A percentile compares a stretch with the other conserved stretches of the same genome.
Evolutionary conservation across 2,113 vertebrate species (phyloP).

Genomic region (Etia nguti): DNA sequence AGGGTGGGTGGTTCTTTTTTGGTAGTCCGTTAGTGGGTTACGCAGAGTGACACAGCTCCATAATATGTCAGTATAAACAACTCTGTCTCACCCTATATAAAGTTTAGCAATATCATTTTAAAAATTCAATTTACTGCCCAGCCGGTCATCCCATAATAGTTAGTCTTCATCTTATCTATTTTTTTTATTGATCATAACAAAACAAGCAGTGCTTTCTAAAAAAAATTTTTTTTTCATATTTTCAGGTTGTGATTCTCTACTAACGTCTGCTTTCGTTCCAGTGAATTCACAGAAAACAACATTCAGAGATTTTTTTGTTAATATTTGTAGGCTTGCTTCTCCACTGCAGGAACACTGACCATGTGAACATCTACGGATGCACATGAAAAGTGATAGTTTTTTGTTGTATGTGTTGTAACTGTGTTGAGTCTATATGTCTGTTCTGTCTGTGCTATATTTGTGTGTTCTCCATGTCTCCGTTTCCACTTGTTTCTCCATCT

Average conservation of each 20-base stretch:
- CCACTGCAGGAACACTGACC: background rate
- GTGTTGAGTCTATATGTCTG: background rate
- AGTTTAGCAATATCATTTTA: background rate
- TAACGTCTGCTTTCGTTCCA: background rate
- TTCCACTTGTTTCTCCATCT: background rate
- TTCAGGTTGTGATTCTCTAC: background rate
- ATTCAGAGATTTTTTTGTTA: background rate
- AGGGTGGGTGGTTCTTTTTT: background rate
- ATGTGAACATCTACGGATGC: slow-evolving; percentile 12
- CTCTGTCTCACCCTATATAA: background rate
- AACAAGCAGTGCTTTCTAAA: too few species aligned
- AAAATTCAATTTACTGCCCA: background rate
- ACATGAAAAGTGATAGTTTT: background rate
- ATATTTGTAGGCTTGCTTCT: background rate
- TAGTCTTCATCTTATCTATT: background rate
- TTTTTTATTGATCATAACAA: background rate
- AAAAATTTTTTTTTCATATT: background rate
- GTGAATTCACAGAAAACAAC: background rate
- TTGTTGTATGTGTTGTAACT: background rate
- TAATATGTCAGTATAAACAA: background rate
- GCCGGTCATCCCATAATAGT: background rate
- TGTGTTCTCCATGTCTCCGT: background rate
- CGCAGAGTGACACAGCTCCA: background rate
- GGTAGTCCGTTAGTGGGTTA: background rate
- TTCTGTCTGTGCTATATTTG: background rate